These are phyloP conservation scores for Dione vanillae DNA, from an alignment of 2,888 invertebrate genomes.

Conservation along the genomic window DNA sequence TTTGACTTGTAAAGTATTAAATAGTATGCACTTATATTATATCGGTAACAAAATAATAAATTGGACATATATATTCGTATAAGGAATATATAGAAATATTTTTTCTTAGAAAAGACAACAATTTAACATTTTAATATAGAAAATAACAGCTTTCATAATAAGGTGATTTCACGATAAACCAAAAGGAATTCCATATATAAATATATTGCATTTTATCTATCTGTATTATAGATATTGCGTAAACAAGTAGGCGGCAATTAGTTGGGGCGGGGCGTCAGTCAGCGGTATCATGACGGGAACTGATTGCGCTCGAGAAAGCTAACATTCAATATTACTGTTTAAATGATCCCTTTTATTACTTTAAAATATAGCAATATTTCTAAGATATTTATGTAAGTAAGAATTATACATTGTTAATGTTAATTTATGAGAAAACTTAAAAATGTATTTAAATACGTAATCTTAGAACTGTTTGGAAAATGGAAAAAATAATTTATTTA, in stretches of 20 bases:
- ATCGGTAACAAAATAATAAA: background rate
- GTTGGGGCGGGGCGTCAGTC: constrained; percentile 64
- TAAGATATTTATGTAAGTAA: background rate
- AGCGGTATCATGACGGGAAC: constrained; percentile 55
- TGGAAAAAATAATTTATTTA: background rate
- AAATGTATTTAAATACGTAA: background rate
- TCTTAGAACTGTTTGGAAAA: background rate
- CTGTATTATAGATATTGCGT: constrained; percentile 60
- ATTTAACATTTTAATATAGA: background rate
- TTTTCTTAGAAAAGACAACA: background rate
- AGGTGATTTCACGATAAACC: too few species aligned
- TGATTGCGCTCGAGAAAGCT: constrained; percentile 52
- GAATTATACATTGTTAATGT: background rate
- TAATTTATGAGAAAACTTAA: background rate
- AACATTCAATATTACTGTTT: constrained; percentile 41
- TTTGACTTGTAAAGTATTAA: background rate
- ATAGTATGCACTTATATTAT: background rate
- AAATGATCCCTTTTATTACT: constrained; percentile 35
- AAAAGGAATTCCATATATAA: constrained; percentile 5
- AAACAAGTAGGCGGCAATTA: constrained; percentile 78
- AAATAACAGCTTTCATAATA: too few species aligned
- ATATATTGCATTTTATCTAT: constrained; percentile 50
- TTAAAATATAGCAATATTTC: constrained; percentile 31
- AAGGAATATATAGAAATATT: too few species aligned
- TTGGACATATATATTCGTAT: background rate